phyloP scores from a whole-genome alignment of 2,797 vertebrate species.

The Gymnopithys bicolor region DNA sequence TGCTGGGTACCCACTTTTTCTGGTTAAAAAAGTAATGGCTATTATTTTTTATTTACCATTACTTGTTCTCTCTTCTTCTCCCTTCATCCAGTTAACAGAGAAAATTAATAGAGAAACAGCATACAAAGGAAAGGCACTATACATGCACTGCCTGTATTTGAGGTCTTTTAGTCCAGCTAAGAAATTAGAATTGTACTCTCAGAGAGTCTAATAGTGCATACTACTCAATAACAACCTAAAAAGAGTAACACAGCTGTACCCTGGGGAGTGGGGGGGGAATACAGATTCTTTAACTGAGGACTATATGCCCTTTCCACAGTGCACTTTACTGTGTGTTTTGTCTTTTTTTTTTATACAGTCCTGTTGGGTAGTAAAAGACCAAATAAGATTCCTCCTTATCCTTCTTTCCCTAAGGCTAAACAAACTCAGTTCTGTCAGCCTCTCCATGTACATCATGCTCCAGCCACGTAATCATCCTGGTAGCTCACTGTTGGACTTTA shows the following conservation, averaged over 20 bases:
- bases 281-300: background rate
- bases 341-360: background rate
- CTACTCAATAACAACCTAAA: background rate
- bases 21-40: background rate
- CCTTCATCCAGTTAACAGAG: background rate
- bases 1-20: background rate
- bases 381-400: background rate
- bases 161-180: background rate
- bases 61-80: background rate
- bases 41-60: background rate
- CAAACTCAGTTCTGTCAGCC: background rate
- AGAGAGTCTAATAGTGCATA: background rate
- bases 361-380: background rate
- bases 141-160: background rate
- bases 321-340: background rate
- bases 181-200: conserved; percentile 1
- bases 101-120: background rate
- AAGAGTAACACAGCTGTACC: background rate
- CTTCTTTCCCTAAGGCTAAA: background rate
- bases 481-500: background rate
- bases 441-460: background rate
- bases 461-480: background rate
- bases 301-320: background rate
- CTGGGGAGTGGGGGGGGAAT: background rate
- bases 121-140: background rate